Evolutionary conservation across 2,888 invertebrate species (phyloP).

Genomic region (Amaurobius ferox): DNA sequence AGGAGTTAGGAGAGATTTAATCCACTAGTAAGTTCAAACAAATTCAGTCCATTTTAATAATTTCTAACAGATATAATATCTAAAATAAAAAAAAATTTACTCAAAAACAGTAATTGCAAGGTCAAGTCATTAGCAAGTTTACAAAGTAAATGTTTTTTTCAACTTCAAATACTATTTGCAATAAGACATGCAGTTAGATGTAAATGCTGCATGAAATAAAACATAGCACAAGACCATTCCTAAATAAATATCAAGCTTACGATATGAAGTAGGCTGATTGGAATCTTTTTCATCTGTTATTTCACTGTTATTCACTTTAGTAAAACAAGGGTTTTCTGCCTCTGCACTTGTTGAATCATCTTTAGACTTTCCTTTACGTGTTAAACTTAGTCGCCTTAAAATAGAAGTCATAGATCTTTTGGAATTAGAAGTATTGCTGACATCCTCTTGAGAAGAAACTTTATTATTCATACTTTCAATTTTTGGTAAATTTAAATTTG

Average conservation of each 20-base stretch:
- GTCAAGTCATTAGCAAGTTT: no score
- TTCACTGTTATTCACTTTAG: neutral
- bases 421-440: neutral
- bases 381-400: neutral
- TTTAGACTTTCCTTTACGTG: neutral
- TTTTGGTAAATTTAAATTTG: neutral
- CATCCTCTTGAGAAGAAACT: neutral
- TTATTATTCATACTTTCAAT: neutral
- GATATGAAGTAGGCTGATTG: neutral
- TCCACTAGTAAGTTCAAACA: no score
- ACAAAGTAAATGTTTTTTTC: no score
- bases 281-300: neutral
- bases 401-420: neutral
- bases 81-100: no score
- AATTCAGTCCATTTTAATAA: no score
- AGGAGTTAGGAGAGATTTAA: no score
- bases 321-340: neutral
- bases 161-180: no score
- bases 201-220: no score
- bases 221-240: neutral
- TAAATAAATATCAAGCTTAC: neutral
- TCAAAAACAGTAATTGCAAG: no score
- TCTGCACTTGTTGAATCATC: neutral
- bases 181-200: no score
- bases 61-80: no score